These are phyloP conservation scores for Coelinius sp. DNA, from an alignment of 2,888 invertebrate species.

Conservation along the genomic window DNA sequence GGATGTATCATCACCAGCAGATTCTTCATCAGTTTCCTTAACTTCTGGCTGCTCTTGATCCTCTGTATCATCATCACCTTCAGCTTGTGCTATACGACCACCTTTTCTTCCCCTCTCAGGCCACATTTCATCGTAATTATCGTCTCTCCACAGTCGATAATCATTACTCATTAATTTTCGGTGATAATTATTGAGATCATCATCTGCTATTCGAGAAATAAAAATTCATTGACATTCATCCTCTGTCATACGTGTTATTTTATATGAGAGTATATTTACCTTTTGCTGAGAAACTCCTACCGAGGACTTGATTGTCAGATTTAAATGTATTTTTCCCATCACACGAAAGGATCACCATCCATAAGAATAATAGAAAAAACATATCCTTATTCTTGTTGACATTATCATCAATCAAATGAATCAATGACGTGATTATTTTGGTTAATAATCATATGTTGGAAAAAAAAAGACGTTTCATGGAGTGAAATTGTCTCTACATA, in stretches of 20 bases:
- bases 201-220: not conserved
- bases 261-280: not conserved
- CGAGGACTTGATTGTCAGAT: not conserved
- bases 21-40: slow-evolving; percentile 36
- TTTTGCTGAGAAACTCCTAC: not conserved
- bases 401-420: slow-evolving; percentile 9
- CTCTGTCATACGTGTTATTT: not conserved
- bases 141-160: slow-evolving; percentile 12
- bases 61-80: slow-evolving; percentile 30
- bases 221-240: not conserved
- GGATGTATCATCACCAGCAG: slow-evolving; percentile 35
- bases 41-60: slow-evolving; percentile 32
- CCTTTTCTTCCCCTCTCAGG: not conserved
- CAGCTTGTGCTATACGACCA: not conserved
- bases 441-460: not conserved
- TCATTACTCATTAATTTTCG: slow-evolving; percentile 3
- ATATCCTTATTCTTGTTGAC: slow-evolving; percentile 1
- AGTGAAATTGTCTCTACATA: slow-evolving; percentile 4
- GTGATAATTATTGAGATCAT: not conserved
- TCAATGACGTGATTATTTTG: not conserved
- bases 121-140: slow-evolving; percentile 11
- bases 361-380: slow-evolving; percentile 11
- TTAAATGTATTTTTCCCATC: not conserved
- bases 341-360: not conserved
- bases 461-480: slow-evolving; percentile 8